Conservation (phyloP, 2,113 vertebrate genomes). For the Brachirus orientalis region DNA sequence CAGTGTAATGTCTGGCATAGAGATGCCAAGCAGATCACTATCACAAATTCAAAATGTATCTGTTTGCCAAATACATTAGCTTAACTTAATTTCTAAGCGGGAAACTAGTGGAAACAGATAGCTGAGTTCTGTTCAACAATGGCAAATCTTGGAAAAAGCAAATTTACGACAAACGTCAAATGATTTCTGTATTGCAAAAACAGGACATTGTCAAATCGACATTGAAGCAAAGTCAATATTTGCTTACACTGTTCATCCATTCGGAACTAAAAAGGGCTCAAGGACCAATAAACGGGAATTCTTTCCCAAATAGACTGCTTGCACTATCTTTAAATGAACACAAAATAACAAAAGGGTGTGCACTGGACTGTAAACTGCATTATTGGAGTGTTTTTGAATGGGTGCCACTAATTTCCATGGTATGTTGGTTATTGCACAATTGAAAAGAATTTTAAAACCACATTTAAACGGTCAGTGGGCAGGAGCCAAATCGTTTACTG, state of each 20-base stretch:
- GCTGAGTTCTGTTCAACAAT: neutral
- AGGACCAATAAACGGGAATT: neutral
- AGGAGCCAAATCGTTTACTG: conserved; percentile 52
- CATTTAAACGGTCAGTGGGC: conserved; percentile 36
- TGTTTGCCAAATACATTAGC: neutral
- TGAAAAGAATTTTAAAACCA: conserved; percentile 43
- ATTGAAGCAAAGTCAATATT: neutral
- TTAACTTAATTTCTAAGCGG: too few relatives aligned
- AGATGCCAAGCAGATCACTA: neutral
- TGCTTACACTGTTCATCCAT: neutral
- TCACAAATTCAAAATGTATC: neutral
- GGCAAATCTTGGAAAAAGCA: neutral
- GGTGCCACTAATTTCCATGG: conserved; percentile 1
- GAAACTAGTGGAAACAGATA: neutral
- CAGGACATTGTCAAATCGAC: neutral
- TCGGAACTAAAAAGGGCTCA: neutral
- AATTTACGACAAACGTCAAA: too few relatives aligned
- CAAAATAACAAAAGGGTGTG: neutral
- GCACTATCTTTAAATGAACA: neutral
- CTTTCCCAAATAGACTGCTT: neutral
- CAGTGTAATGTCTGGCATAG: neutral
- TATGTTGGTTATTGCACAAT: conserved; percentile 17
- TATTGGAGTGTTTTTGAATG: conserved; percentile 1
- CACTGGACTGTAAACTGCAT: conserved; percentile 1
- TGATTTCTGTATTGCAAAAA: neutral